phyloP scores from a whole-genome alignment of 2,888 invertebrate species.

The Calameuta pallipes region DNA sequence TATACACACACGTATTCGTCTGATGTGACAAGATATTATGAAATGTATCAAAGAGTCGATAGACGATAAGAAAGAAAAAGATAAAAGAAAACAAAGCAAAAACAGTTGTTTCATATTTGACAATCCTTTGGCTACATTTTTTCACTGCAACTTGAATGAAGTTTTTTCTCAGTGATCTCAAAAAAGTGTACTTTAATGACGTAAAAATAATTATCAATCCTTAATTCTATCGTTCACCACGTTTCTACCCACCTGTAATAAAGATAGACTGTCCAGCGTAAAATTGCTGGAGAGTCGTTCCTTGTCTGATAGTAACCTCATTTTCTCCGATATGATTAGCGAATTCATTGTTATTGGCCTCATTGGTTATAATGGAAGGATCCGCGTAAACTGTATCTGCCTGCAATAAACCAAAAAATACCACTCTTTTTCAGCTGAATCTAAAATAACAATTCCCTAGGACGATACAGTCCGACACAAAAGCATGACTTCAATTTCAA shows the following conservation, averaged over 20 bases:
- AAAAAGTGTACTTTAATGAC: background rate
- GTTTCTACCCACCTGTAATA: conserved; percentile 48
- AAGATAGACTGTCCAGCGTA: conserved; percentile 54
- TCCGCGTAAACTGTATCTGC: conserved; percentile 31
- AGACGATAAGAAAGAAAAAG: too few relatives aligned
- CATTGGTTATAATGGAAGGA: conserved; percentile 32
- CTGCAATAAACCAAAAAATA: conserved; percentile 26
- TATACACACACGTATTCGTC: too few relatives aligned
- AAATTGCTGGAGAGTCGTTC: conserved; percentile 59
- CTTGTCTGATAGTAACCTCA: conserved; percentile 33
- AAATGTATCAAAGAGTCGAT: too few relatives aligned
- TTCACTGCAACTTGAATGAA: conserved; percentile 8
- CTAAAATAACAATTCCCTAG: background rate
- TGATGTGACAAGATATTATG: too few relatives aligned
- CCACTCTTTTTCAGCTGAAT: background rate
- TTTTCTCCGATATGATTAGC: conserved; percentile 31
- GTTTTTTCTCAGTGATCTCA: background rate
- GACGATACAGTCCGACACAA: background rate
- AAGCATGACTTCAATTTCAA: background rate
- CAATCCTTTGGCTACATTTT: conserved; percentile 14
- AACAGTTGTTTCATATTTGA: conserved; percentile 17
- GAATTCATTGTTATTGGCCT: conserved; percentile 46
- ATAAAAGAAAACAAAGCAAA: conserved; percentile 8
- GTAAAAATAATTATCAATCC: background rate
- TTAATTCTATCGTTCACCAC: background rate